Evolutionary conservation across 2,888 invertebrate species (phyloP), one percentile per base, ranked within the genome.

Genomic region (Eupithecia subumbrata): DNA sequence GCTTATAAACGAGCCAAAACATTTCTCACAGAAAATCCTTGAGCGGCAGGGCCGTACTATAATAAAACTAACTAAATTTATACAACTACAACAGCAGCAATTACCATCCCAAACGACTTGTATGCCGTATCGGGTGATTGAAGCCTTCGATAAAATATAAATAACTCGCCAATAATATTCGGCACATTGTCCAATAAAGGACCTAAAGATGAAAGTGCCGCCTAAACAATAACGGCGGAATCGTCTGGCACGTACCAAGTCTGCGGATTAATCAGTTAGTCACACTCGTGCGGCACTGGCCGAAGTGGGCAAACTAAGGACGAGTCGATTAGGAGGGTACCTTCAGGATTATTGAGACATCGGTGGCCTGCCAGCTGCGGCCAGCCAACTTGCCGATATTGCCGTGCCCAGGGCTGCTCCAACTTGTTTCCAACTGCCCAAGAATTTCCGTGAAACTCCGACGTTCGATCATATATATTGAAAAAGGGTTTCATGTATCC

Each of bases 321-420:
- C 90, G 92, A 95, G 92, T 93, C 94, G 94, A 94, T 95, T 94
- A 94, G 93, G 90, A 90, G 91, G 92, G 92, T 89, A 92, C 92
- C 94, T 94, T 91, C 89, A 90, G 89, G 91, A 92, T 94, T 95
- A 95, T 95, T 94, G 94, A 95, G 94, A 94, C 94, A 92, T 95
- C 88, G 91, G 87, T 88, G 89, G 86, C 86, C n/a, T 88, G 90
- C 92, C 94, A 94, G 92, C 93, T 94, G 94, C 87, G 93, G 90
- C 91, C 90, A 84, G 84, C 84, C 84, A 91, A 92, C 89, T 93
- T 89, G 89, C 88, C 90, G 91, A 93, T 94, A 94, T 94, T 93
- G 91, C 91, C 86, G 87, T 87, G 87, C 86, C 88, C 89, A 87
- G 86, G 85, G 84, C 86, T 88, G 88, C 87, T 90, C 88, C 89